A percentile compares a stretch with the other conserved stretches of the same genome.
Conservation (phyloP, 2,888 invertebrate genomes). For the Slavum lentiscoides region DNA sequence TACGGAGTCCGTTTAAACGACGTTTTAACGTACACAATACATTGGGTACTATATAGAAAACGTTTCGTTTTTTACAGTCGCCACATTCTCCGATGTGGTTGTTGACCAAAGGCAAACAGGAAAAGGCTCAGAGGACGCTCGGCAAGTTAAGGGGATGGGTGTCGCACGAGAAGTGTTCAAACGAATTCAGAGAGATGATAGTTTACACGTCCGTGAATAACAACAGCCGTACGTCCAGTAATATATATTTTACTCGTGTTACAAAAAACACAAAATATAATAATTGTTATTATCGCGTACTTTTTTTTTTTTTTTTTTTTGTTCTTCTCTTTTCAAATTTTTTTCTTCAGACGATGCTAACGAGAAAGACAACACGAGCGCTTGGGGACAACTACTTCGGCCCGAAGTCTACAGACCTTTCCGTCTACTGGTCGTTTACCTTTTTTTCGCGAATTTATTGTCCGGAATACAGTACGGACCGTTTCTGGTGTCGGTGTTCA, state of each 20-base stretch:
- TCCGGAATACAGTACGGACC: conserved; percentile 28
- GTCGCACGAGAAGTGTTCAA: conserved; percentile 62
- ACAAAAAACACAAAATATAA: too few relatives aligned
- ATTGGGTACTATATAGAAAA: too few relatives aligned
- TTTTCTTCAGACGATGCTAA: background rate
- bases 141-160: conserved; percentile 66
- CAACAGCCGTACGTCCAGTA: background rate
- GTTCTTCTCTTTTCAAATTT: too few relatives aligned
- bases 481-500: conserved; percentile 23
- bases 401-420: conserved; percentile 43
- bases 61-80: conserved; percentile 59
- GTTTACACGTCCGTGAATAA: conserved; percentile 58
- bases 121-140: conserved; percentile 64
- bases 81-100: conserved; percentile 68
- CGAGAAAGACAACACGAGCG: background rate
- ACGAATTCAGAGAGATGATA: conserved; percentile 63
- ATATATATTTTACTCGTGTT: background rate
- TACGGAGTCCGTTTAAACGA: too few relatives aligned
- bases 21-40: too few relatives aligned
- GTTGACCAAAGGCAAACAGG: conserved; percentile 64
- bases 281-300: background rate
- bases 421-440: background rate
- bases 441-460: conserved; percentile 29
- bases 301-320: too few relatives aligned
- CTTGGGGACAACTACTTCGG: conserved; percentile 22